Base-by-base conservation (phyloP, 2,888 invertebrate genomes). In the Zhuqinia jingwanae region DNA sequence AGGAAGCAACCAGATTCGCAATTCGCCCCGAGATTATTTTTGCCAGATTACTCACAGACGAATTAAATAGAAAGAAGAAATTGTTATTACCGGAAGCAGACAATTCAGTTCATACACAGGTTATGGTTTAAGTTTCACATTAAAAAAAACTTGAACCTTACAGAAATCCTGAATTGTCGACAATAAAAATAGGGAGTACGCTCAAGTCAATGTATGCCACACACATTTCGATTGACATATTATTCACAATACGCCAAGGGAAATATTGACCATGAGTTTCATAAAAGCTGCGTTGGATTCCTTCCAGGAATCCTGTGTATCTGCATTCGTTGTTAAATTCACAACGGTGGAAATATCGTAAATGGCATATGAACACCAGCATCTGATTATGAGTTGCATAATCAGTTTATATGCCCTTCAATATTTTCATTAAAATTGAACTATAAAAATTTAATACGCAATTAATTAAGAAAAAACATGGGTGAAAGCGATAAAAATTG, bases 1-100 rank as follows among this genome's bases (percentile, higher is more conserved):
- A 99, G 92, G 99, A 99, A 92, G 99, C 99, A 93, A 99, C 99
- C 89, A 94, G 98, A 68, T 99, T 99, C 92, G 95, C 97, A 15
- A 96, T 98, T 89, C 97, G 97, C 92, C 99, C 99, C 0, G 99
- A 99, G 93, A 93, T 99, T 91, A 94, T 99, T 89, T 93, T 97
- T 8, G 95, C 97, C 1, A 95, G 97, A 93, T 94, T 99, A 3
- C 96, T 99, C 91, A 96, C 97, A 0, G 97, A 97, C 92, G 94
- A 93, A 77, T 93, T 79, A 86, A 94, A 36, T 94, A 95, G 13
- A 95, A 95, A 13, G 99, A 99, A 93, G 96, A 96, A 0, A 92
- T 99, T 0, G 92, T 97, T 70, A 95, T 99, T 91, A 92, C 85
- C 92, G 93, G 93, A 84, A 92, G 92, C 91, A 93, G 94, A 91